Percentiles rank a stretch among this genome's conserved stretches.
phyloP scores from a whole-genome alignment of 2,113 vertebrate genomes.

The Mirza zaza region DNA sequence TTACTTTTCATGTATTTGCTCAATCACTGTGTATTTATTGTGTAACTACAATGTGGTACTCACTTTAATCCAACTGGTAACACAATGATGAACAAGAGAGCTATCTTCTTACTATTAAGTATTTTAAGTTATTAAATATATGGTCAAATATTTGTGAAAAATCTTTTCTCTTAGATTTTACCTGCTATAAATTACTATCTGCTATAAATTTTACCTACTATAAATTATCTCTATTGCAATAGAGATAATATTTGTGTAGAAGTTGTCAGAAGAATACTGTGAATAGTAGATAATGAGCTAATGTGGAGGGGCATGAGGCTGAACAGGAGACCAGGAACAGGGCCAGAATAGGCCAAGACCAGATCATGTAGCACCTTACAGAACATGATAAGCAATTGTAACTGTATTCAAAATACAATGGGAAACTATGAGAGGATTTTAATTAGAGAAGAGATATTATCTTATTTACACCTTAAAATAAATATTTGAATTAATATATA shows the following conservation, averaged over 20 bases:
- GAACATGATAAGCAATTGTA: neutral
- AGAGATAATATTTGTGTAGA: neutral
- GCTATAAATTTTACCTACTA: neutral
- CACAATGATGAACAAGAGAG: neutral
- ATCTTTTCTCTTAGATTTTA: neutral
- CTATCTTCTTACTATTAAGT: neutral
- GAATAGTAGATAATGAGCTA: neutral
- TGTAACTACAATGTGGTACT: neutral
- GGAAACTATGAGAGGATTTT: neutral
- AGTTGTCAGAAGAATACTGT: neutral
- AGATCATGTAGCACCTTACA: neutral
- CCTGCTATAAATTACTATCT: neutral
- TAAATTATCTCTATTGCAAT: neutral
- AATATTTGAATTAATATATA: neutral
- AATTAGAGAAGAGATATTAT: neutral
- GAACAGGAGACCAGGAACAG: neutral
- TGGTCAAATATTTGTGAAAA: neutral
- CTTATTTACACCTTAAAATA: neutral
- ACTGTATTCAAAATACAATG: neutral
- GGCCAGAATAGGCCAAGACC: rapidly evolving
- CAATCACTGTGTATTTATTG: neutral
- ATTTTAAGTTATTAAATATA: neutral
- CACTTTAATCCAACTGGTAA: neutral
- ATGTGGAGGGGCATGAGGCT: rapidly evolving
- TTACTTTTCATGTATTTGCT: neutral